Percentiles rank a stretch among this genome's conserved stretches.
phyloP scores from a whole-genome alignment of 2,888 invertebrate genomes.

The Lithosia quadra region DNA sequence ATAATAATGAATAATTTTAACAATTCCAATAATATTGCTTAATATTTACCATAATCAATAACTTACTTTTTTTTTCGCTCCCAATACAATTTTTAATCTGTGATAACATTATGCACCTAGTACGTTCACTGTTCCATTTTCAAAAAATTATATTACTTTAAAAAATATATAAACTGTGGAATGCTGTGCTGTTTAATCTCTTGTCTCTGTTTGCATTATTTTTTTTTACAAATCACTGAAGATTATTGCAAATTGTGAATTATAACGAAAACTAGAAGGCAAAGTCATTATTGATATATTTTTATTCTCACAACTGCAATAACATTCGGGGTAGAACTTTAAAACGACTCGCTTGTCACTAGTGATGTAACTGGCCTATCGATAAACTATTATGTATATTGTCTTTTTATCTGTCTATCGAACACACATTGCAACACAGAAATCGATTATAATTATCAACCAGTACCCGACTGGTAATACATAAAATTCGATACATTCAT shows the following conservation, averaged over 20 bases:
- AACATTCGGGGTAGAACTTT: conserved; percentile 56
- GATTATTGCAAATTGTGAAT: conserved; percentile 64
- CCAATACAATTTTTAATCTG: conserved; percentile 33
- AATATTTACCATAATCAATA: conserved; percentile 50
- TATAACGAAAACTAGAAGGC: conserved; percentile 40
- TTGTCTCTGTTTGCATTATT: conserved; percentile 46
- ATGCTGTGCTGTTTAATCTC: conserved; percentile 67
- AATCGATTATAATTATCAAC: conserved; percentile 15
- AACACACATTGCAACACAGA: conserved; percentile 39
- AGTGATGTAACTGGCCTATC: conserved; percentile 47
- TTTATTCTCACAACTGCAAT: conserved; percentile 63
- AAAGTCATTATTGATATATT: conserved; percentile 31
- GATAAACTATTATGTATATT: conserved; percentile 30
- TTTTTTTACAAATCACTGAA: conserved; percentile 51
- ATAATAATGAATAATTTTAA: conserved; percentile 57
- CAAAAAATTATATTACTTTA: conserved; percentile 54
- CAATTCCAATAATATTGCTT: conserved; percentile 72
- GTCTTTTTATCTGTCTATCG: conserved; percentile 31
- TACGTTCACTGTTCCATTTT: conserved; percentile 53
- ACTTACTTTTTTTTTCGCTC: conserved; percentile 48
- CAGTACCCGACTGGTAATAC: conserved; percentile 32
- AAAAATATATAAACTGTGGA: conserved; percentile 75
- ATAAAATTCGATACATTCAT: conserved; percentile 16
- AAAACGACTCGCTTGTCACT: conserved; percentile 48
- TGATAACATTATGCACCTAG: conserved; percentile 47